Conservation (phyloP, 2,888 invertebrate genomes). For the Heliconius cydno region DNA sequence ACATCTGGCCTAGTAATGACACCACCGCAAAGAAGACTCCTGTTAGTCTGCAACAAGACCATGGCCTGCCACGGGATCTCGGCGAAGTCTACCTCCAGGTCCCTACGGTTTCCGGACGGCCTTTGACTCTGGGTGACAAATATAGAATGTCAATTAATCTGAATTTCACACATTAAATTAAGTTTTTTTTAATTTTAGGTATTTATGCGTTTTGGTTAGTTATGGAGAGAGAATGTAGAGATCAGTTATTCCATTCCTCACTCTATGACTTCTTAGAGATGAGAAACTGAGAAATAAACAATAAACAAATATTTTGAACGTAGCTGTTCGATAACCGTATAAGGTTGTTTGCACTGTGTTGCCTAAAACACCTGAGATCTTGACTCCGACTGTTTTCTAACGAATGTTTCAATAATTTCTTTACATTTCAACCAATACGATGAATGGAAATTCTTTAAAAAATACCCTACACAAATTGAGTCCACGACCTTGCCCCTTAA, state of each 20-base stretch:
- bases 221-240: too few species aligned
- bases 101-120: conserved; percentile 80
- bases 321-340: too few species aligned
- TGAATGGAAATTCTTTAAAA: too few species aligned
- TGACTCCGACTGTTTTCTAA: neutral
- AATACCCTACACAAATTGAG: neutral
- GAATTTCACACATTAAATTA: neutral
- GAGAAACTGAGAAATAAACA: too few species aligned
- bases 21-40: conserved; percentile 90
- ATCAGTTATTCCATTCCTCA: too few species aligned
- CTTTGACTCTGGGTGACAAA: conserved; percentile 43
- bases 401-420: neutral
- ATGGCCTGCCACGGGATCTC: conserved; percentile 95
- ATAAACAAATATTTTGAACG: too few species aligned
- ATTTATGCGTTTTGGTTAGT: too few species aligned
- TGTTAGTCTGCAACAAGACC: conserved; percentile 88
- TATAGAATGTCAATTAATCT: neutral
- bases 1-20: conserved; percentile 89
- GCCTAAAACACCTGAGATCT: too few species aligned
- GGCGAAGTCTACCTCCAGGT: conserved; percentile 87
- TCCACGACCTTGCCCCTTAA: neutral
- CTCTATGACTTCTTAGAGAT: too few species aligned
- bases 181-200: too few species aligned
- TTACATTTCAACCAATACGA: neutral
- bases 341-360: too few species aligned